Conservation (phyloP, 2,113 vertebrate genomes). For the Urocynchramus pylzowi region DNA sequence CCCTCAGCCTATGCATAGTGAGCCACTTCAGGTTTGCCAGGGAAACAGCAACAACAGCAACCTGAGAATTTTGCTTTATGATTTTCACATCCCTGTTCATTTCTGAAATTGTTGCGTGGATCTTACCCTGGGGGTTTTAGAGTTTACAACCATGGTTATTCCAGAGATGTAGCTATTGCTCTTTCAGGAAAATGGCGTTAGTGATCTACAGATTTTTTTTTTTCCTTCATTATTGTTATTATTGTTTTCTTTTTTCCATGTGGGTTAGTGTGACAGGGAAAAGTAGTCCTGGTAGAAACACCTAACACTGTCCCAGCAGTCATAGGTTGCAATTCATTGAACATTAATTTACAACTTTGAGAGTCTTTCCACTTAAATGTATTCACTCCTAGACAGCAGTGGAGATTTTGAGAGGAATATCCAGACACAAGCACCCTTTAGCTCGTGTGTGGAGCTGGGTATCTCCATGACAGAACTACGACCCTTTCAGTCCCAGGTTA, state of each 20-base stretch:
- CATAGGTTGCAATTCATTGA: background rate
- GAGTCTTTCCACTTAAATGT: background rate
- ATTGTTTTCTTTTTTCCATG: background rate
- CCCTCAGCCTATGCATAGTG: background rate
- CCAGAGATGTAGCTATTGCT: background rate
- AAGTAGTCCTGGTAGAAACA: background rate
- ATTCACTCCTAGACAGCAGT: background rate
- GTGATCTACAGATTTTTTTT: background rate
- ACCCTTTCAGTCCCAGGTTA: background rate
- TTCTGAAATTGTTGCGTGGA: background rate
- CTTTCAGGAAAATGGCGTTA: background rate
- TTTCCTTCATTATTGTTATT: background rate
- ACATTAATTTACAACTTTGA: background rate
- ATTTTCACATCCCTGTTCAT: background rate
- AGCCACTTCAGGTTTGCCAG: background rate
- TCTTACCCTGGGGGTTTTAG: background rate
- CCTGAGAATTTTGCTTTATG: background rate
- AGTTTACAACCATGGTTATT: background rate
- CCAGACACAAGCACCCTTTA: background rate
- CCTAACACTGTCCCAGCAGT: background rate
- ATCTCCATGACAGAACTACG: rapidly evolving
- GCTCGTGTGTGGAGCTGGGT: background rate
- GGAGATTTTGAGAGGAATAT: background rate
- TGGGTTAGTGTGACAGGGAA: background rate
- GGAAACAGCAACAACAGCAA: background rate